Evolutionary conservation across 2,888 invertebrate species (phyloP).

Genomic region (Eutolmus rufibarbis): DNA sequence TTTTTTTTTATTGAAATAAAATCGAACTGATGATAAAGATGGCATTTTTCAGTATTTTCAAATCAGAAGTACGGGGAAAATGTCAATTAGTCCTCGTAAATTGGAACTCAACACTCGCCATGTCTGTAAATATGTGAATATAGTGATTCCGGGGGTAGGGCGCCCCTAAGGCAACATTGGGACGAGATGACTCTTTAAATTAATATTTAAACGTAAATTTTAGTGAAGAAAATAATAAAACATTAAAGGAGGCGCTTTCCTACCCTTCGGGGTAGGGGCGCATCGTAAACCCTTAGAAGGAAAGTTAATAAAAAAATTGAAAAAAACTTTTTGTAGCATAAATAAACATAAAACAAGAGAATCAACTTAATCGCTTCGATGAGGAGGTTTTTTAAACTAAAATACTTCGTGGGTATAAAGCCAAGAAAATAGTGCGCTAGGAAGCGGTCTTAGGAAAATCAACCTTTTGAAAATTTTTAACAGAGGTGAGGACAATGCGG

Average conservation of each 20-base stretch:
- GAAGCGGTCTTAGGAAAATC: neutral
- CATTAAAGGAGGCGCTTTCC: neutral
- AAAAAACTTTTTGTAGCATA: conserved; percentile 10
- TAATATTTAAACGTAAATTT: neutral
- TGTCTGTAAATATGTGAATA: conserved; percentile 47
- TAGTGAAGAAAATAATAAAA: neutral
- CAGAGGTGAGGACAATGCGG: neutral
- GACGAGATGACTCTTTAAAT: conserved; percentile 10
- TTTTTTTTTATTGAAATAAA: conserved; percentile 7
- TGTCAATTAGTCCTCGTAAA: conserved; percentile 42
- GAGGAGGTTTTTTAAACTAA: conserved; percentile 14
- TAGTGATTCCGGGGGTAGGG: conserved; percentile 11
- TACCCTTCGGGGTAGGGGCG: neutral
- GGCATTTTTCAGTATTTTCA: conserved; percentile 21
- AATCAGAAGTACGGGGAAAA: conserved; percentile 13
- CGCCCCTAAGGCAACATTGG: neutral
- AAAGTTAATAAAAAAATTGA: neutral
- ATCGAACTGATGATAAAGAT: conserved; percentile 25
- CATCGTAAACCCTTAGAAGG: neutral
- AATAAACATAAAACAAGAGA: conserved; percentile 4
- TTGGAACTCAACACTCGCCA: conserved; percentile 49
- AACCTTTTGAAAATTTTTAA: conserved; percentile 34
- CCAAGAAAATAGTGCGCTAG: neutral
- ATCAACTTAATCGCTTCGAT: conserved; percentile 6
- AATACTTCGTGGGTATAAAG: neutral